Base-by-base conservation (phyloP, 2,113 vertebrate genomes). In the Strigops habroptila region DNA sequence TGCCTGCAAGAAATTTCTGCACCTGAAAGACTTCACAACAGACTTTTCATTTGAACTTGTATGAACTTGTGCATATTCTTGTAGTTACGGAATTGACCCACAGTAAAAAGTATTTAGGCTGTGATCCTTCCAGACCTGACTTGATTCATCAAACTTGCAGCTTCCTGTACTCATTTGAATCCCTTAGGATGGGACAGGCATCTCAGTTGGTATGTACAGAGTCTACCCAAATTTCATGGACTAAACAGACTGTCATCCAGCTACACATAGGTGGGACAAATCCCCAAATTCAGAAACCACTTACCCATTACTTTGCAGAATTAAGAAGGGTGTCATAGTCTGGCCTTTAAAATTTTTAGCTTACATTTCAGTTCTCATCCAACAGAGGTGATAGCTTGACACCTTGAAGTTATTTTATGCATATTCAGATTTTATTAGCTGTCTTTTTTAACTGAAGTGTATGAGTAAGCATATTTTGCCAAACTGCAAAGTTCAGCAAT, bases 401-500 rank as follows among this genome's bases (percentile, higher is more conserved):
- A 91, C 73, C 82, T 93, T 78, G 5, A 84, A 84, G 55, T 43
- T 83, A 86, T 78, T 93, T 91, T 88, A 91, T 93, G 90, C 86
- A 91, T 93, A 96, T 93, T 95, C 81, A 77, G 59, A 94, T 51
- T 85, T 35, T 85, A 94, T 83, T 90, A 95, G 84, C 59, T 74
- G 49, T 49, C 81, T 82, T 77, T 96, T 95, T 88, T 31, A 91
- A 86, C 49, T 80, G 41, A 82, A 93, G 25, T 48, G 44, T 46
- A 43, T 87, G 75, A 84, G 81, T 88, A 90, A 94, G 91, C 88
- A 59, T 12, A 93, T 95, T 93, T 90, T 93, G 73, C 64, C 46
- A 81, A 96, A 95, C 59, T 94, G 87, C 90, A 77, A 81, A 88
- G 53, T 74, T 96, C 78, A 96, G 93, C 85, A 94, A 81, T 83